Conservation (phyloP, 2,113 vertebrate species). For the Phyllostomus hastatus region DNA sequence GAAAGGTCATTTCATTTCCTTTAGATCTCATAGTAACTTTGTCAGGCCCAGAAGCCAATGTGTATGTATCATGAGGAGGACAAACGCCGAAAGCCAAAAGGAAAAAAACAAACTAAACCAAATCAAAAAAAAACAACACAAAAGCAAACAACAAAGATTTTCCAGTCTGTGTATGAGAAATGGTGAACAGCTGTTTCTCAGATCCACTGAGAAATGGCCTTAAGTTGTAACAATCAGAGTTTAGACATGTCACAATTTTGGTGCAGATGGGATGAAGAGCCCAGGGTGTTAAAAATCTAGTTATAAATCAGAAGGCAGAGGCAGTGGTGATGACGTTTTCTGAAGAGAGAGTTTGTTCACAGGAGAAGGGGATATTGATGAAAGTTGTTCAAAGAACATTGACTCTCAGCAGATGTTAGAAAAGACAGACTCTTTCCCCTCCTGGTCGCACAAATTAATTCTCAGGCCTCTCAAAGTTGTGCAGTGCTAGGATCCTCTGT, state of each 20-base stretch:
- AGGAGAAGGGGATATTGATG: background rate
- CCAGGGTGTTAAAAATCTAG: background rate
- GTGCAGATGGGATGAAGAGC: background rate
- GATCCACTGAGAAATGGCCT: conserved; percentile 1
- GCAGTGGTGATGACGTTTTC: background rate
- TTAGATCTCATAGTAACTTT: background rate
- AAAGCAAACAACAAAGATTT: background rate
- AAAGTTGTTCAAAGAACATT: background rate
- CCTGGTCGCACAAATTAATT: background rate
- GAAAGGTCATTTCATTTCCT: background rate
- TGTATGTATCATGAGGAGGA: background rate
- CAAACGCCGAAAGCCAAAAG: background rate
- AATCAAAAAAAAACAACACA: background rate
- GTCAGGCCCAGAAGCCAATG: background rate
- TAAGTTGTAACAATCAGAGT: conserved; percentile 1
- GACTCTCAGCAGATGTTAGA: background rate
- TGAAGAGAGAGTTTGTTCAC: background rate
- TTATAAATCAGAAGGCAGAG: conserved; percentile 16
- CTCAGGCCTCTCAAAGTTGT: background rate
- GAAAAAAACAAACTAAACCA: background rate
- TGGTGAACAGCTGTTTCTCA: background rate
- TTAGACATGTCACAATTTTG: background rate
- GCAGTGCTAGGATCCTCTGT: background rate
- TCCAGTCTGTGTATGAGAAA: background rate
- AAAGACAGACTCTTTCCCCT: background rate